These are phyloP conservation scores for Tenthredo mesomela DNA, from an alignment of 2,888 invertebrate species.

Conservation along the genomic window DNA sequence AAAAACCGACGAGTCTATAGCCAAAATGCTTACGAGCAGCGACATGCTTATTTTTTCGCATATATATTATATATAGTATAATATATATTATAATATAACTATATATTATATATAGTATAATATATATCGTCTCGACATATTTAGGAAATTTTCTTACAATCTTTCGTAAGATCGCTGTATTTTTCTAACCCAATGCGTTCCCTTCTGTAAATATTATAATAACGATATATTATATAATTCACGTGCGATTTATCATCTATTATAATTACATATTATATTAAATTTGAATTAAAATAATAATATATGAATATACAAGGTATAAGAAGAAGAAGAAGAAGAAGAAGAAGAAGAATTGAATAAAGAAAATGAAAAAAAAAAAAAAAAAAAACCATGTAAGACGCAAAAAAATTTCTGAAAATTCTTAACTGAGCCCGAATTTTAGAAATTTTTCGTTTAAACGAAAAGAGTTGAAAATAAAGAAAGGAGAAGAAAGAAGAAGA, in stretches of 20 bases:
- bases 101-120: constrained; percentile 10
- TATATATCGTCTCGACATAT: constrained; percentile 54
- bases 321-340: not conserved
- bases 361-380: not conserved
- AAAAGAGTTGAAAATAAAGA: not conserved
- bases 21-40: constrained; percentile 55
- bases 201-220: constrained; percentile 69
- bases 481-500: constrained; percentile 43
- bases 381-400: constrained; percentile 23
- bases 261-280: constrained; percentile 3
- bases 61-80: constrained; percentile 17
- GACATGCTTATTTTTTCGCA: constrained; percentile 24
- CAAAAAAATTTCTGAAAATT: constrained; percentile 62
- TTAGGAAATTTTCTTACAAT: constrained; percentile 70
- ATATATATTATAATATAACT: no score
- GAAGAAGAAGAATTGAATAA: no score
- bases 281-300: constrained; percentile 45
- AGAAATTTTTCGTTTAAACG: constrained; percentile 59
- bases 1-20: constrained; percentile 56
- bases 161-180: constrained; percentile 74
- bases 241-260: constrained; percentile 36
- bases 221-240: not conserved
- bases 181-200: constrained; percentile 75
- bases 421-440: constrained; percentile 62
- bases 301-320: constrained; percentile 26